Base-by-base conservation (phyloP, 2,888 invertebrate genomes). In the Micoletzkya japonica region DNA sequence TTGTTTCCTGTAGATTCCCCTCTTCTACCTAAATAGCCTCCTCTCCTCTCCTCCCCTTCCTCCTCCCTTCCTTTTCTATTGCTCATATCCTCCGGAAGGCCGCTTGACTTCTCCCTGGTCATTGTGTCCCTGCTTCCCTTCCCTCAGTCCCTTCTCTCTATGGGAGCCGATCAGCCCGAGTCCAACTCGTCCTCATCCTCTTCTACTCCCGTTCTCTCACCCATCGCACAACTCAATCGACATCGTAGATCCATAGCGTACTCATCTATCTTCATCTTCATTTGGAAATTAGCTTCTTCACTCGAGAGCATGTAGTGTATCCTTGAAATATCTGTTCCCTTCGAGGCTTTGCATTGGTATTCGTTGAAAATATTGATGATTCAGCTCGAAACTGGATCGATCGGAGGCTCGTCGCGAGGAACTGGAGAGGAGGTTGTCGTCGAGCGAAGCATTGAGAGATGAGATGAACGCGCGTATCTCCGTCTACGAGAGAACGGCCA, bases 381-480 rank as follows among this genome's bases (percentile, higher is more conserved):
- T 57, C 44, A 68, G 68, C 26, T 24, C 39, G 1, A 58, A 68
- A 58, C 34, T 68, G 68, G 68, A 68, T 57, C 68, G 68, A 32
- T 30, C 50, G 17, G 58, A 58, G 32, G 37, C 68, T 0, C 36
- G 52, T 57, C 68, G 68, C 24, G 44, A 30, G n/a, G 68, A 68
- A 10, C 32, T 68, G 30, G 68, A 68, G 49, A 26, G 34, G 44
- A 30, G 50, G n/a, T 26, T 68, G 32, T 24, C 30, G 14, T 37
- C 58, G 7, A 68, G 68, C 58, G 68, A 68, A 32, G 24, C 24
- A 4, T 30, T 39, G 32, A 57, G 58, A 24, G 50, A 44, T 44
- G 57, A 68, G 36, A 44, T 68, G 58, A 58, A 32, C 32, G 49
- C 39, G 30, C 20, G 68, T 49, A 34, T 68, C 14, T 58, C 32